Evolutionary conservation across 2,888 invertebrate genomes (phyloP), one percentile per base, ranked within the genome.

Genomic region (Pelosia muscerda): DNA sequence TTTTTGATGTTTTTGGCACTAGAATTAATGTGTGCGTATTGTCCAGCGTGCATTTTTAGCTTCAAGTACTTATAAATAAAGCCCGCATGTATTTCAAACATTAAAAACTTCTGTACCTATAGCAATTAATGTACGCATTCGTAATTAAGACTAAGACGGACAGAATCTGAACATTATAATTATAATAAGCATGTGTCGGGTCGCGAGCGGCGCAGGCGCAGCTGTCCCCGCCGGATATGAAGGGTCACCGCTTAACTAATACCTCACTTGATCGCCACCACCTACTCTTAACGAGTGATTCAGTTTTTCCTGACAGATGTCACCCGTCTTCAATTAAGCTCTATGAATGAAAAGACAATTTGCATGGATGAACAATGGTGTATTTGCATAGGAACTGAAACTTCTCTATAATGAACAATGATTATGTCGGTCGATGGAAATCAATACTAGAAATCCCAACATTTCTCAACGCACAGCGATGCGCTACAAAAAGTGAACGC

Each of bases 301-400:
- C 94, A 94, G 90, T 90, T 92, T 89, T 89, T 84, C 86, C 86
- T 88, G 92, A 92, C 95, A 95, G 94, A 94, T 95, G 95, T 92
- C 90, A 84, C 90, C 82, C 76, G 81, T 84, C 81, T 85, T 86
- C 88, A 93, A 94, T 94, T 94, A 94, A 86, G 77, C 77, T 74
- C 75, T 86, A 90, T 91, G 91, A 93, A 93, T 92, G 92, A 92
- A 93, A 93, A 93, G 89, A 89, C 83, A 80, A 93, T 93, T 93
- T 93, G 91, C 94, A 93, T 92, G 80, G 72, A 81, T 79, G 84
- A 90, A 92, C 93, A 92, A 93, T 92, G 74, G 86, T 80, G 72
- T 84, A 92, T 93, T 93, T 92, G 90, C 92, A 93, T 93, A 90
- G 88, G 86, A 80, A 81, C 84, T 83, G 84, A 87, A 73, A 81